Evolutionary conservation across 2,797 vertebrate genomes (phyloP).

Genomic region (Anomalospiza imberbis): DNA sequence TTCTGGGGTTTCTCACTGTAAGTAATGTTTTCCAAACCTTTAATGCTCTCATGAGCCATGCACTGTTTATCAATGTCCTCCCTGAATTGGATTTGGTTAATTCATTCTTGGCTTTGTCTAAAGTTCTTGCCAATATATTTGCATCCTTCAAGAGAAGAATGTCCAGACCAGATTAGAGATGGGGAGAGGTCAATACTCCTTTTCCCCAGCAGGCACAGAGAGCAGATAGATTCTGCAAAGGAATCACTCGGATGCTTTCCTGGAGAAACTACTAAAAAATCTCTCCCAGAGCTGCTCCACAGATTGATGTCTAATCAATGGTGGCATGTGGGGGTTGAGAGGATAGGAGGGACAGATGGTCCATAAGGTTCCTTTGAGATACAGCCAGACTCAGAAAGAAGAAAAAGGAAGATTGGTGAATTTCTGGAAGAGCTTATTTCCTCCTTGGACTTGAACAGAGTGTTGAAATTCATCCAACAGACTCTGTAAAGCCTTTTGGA

Average conservation of each 20-base stretch:
- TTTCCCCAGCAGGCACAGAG: background rate
- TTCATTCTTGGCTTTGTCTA: constrained; percentile 24
- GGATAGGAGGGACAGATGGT: constrained; percentile 59
- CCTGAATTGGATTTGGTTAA: constrained; percentile 10
- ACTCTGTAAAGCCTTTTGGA: constrained; percentile 51
- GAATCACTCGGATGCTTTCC: background rate
- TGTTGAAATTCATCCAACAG: constrained; percentile 64
- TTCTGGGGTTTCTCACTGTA: constrained; percentile 11
- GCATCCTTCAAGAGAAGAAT: background rate
- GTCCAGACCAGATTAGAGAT: background rate
- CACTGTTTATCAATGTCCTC: constrained; percentile 33
- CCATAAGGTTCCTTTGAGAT: constrained; percentile 57
- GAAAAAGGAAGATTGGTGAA: constrained; percentile 55
- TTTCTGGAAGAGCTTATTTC: constrained; percentile 65
- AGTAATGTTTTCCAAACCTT: constrained; percentile 24
- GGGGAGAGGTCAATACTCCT: background rate
- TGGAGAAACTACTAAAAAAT: constrained; percentile 20
- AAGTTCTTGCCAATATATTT: constrained; percentile 28
- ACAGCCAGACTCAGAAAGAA: constrained; percentile 48
- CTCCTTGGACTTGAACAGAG: constrained; percentile 52
- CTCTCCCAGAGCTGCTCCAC: constrained; percentile 33
- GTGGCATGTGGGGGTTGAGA: constrained; percentile 55
- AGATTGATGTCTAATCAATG: constrained; percentile 60
- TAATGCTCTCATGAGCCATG: background rate
- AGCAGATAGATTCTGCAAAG: background rate